Evolutionary conservation across 2,113 vertebrate genomes (phyloP).

Genomic region (Lophotis ruficrista): DNA sequence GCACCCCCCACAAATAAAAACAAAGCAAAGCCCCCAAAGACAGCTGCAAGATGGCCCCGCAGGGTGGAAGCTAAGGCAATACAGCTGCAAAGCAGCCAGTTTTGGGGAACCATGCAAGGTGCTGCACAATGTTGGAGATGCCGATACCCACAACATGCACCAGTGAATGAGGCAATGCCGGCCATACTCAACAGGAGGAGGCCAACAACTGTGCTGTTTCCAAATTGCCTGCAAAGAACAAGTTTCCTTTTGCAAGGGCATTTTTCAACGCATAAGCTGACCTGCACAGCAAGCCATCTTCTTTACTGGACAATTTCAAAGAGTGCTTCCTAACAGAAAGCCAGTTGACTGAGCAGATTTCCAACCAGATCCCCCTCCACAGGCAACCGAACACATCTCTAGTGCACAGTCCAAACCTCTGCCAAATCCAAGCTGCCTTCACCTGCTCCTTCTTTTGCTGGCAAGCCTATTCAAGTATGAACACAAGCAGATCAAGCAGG

Average conservation of each 20-base stretch:
- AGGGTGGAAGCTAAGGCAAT: background rate
- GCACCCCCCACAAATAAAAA: background rate
- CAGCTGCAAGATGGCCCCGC: background rate
- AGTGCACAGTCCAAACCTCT: background rate
- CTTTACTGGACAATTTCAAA: background rate
- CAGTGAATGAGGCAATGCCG: accelerated
- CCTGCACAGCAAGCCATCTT: background rate
- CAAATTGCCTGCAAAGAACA: background rate
- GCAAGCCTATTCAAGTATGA: background rate
- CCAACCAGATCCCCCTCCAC: background rate
- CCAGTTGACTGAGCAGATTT: background rate
- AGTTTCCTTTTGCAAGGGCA: background rate
- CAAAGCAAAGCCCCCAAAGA: background rate
- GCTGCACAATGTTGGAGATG: background rate
- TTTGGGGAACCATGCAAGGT: background rate
- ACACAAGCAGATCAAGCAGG: background rate
- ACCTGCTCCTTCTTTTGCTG: background rate
- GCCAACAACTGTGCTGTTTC: background rate
- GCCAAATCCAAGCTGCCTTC: background rate
- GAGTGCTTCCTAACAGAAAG: background rate
- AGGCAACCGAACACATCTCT: background rate
- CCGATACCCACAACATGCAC: background rate
- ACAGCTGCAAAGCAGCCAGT: background rate
- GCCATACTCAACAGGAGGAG: background rate
- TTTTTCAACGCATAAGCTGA: background rate